Percentiles rank a stretch among this genome's conserved stretches.
These are phyloP conservation scores for Nineta flava DNA, from an alignment of 2,888 invertebrate species.

Conservation along the genomic window DNA sequence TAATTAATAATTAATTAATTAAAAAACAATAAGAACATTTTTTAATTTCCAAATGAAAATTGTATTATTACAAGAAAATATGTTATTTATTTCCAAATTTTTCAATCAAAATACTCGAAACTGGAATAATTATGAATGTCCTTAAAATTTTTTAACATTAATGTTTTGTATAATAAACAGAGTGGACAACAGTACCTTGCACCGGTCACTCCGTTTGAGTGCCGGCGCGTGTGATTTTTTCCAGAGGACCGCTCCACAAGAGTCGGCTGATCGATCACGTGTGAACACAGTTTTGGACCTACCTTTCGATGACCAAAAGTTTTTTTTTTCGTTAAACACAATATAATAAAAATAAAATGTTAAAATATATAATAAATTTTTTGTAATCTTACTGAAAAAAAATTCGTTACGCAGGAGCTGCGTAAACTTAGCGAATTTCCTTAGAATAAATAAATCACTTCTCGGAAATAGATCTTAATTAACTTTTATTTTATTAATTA, in stretches of 20 bases:
- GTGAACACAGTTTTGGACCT: constrained; percentile 36
- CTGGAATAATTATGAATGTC: not conserved
- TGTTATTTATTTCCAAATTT: too few species aligned
- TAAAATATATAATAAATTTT: too few species aligned
- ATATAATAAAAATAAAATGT: too few species aligned
- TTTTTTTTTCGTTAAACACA: not conserved
- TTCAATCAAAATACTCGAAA: not conserved
- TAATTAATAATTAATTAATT: not conserved
- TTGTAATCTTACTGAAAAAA: too few species aligned
- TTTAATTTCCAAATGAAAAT: too few species aligned
- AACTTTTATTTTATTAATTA: too few species aligned
- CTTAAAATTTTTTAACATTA: not conserved
- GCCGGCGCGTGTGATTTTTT: constrained; percentile 47
- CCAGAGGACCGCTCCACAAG: constrained; percentile 29
- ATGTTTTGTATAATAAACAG: not conserved
- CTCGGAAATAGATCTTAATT: too few species aligned
- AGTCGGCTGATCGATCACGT: constrained; percentile 22
- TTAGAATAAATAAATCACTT: too few species aligned
- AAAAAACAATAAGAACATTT: not conserved
- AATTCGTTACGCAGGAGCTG: too few species aligned
- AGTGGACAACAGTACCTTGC: constrained; percentile 51
- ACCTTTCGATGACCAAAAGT: constrained; percentile 21
- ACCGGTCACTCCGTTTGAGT: constrained; percentile 66
- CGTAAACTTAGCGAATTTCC: too few species aligned
- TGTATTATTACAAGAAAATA: too few species aligned